phyloP scores from a whole-genome alignment of 2,797 vertebrate genomes.

The Ara ararauna region DNA sequence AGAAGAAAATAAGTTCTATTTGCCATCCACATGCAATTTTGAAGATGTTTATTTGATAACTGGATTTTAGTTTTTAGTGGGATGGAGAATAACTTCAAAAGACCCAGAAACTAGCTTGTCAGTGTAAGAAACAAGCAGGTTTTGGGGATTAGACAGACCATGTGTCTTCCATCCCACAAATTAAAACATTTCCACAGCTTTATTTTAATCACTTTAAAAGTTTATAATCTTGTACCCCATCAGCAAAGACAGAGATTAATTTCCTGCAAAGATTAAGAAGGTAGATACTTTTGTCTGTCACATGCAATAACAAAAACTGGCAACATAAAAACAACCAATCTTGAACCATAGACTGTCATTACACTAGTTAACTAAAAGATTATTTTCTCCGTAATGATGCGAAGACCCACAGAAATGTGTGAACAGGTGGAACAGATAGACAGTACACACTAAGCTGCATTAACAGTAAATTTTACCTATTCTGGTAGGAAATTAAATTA shows the following conservation, averaged over 20 bases:
- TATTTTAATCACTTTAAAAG: background rate
- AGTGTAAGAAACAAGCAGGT: background rate
- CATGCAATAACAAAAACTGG: background rate
- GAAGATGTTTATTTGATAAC: background rate
- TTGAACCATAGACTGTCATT: background rate
- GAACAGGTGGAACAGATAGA: background rate
- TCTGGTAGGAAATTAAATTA: background rate
- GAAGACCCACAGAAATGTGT: background rate
- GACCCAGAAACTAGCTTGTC: background rate
- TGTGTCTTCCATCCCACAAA: background rate
- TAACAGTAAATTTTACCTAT: accelerated
- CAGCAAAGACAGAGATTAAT: background rate
- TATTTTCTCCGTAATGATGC: background rate
- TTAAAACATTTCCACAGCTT: background rate
- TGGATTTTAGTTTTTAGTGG: background rate
- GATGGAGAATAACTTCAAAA: background rate
- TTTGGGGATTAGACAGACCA: background rate
- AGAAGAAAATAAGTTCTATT: background rate
- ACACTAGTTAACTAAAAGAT: background rate
- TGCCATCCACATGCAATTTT: background rate
- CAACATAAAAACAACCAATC: background rate
- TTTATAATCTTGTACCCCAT: background rate
- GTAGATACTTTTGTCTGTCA: background rate
- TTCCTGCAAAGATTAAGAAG: background rate
- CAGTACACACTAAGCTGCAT: background rate